Evolutionary conservation across 2,797 vertebrate species (phyloP).

Genomic region (Parauchenoglanis punctatus): DNA sequence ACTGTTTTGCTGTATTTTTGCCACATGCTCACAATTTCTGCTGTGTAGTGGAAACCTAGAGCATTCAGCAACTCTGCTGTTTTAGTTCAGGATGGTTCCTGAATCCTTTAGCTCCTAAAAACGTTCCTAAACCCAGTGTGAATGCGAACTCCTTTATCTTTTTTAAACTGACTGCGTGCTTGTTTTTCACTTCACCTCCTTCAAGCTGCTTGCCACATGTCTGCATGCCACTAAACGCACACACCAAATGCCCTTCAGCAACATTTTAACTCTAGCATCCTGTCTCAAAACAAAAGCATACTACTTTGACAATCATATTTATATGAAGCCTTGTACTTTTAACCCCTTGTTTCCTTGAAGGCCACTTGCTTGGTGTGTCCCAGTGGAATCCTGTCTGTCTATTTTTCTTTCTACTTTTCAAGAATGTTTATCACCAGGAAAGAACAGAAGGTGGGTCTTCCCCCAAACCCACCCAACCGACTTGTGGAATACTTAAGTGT

Average conservation of each 20-base stretch:
- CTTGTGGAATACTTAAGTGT: slow-evolving; percentile 36
- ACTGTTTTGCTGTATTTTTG: not conserved
- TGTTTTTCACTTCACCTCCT: not conserved
- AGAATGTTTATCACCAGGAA: not conserved
- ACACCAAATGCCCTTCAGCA: not conserved
- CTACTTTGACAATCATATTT: not conserved
- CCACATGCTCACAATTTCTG: not conserved
- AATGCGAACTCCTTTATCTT: not conserved
- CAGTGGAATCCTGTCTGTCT: not conserved
- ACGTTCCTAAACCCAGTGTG: not conserved
- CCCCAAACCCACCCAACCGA: not conserved
- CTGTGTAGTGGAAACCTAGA: not conserved
- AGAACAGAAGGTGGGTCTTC: slow-evolving; percentile 15
- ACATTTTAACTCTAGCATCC: not conserved
- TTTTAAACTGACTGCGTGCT: not conserved
- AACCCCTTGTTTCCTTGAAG: not conserved
- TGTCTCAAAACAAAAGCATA: not conserved
- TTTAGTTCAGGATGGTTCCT: not conserved
- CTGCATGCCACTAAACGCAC: not conserved
- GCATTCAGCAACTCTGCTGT: not conserved
- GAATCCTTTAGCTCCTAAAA: not conserved
- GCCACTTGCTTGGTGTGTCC: not conserved
- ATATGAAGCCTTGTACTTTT: not conserved
- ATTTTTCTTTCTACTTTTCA: not conserved
- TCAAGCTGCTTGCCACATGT: not conserved